Evolutionary conservation across 2,797 vertebrate species (phyloP).

Genomic region (Clarias pachynema): DNA sequence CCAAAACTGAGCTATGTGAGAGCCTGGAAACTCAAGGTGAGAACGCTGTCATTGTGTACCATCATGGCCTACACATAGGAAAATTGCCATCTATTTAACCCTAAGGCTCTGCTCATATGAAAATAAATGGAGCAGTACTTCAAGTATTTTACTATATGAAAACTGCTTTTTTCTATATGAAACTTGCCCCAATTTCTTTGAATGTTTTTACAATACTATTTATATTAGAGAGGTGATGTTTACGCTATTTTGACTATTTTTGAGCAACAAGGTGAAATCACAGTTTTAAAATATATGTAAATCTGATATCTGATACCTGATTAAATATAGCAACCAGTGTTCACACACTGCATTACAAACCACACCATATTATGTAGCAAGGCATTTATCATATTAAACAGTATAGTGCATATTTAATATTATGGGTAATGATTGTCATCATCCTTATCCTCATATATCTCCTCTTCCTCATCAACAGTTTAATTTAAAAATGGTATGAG

Average conservation of each 20-base stretch:
- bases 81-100: neutral
- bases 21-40: conserved; percentile 93
- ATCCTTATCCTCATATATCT: too few relatives aligned
- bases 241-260: neutral
- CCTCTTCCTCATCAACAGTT: neutral
- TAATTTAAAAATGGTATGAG: neutral
- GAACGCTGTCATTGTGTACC: neutral
- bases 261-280: neutral
- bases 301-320: neutral
- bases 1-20: conserved; percentile 96
- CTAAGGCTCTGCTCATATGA: neutral
- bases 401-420: neutral
- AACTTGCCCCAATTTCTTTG: neutral
- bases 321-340: neutral
- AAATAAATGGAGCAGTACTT: neutral
- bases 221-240: neutral
- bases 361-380: neutral
- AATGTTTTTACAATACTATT: neutral
- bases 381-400: neutral
- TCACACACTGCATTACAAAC: neutral
- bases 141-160: neutral
- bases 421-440: neutral
- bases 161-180: neutral
- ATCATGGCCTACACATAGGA: neutral
- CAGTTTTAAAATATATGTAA: neutral